phyloP scores from a whole-genome alignment of 2,888 invertebrate species.

The Agriopis leucophaearia region DNA sequence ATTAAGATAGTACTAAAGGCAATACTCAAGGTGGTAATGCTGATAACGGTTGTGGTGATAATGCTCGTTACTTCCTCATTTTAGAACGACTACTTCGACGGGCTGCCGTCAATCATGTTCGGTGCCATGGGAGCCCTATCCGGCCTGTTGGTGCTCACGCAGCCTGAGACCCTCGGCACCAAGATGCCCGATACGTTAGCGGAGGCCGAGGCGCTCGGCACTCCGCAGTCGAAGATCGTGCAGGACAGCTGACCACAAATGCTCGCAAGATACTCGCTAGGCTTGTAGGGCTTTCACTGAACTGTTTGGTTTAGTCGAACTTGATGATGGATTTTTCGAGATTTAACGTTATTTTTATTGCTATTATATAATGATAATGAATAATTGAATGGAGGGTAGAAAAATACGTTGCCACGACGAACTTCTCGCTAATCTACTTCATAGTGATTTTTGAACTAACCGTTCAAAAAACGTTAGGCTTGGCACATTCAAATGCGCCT shows the following conservation, averaged over 20 bases:
- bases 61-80: conserved; percentile 26
- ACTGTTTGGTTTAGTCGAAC: too few relatives aligned
- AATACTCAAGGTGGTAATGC: too few relatives aligned
- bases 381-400: too few relatives aligned
- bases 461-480: too few relatives aligned
- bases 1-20: too few relatives aligned
- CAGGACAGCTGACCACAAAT: conserved; percentile 14
- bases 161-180: conserved; percentile 88
- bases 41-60: background rate
- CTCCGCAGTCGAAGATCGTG: conserved; percentile 47
- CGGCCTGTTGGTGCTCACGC: conserved; percentile 85
- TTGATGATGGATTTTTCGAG: too few relatives aligned
- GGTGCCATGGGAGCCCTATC: conserved; percentile 82
- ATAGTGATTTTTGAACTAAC: too few relatives aligned
- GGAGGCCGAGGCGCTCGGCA: conserved; percentile 82
- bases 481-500: too few relatives aligned
- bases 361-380: too few relatives aligned
- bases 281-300: background rate
- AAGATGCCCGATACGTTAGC: conserved; percentile 87
- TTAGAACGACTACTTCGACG: conserved; percentile 68
- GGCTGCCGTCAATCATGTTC: conserved; percentile 85
- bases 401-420: too few relatives aligned
- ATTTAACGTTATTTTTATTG: too few relatives aligned
- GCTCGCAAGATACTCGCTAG: conserved; percentile 10
- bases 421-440: too few relatives aligned